A percentile compares a stretch with the other conserved stretches of the same genome.
Conservation (phyloP, 2,888 invertebrate species). For the Drosophila tripunctata region DNA sequence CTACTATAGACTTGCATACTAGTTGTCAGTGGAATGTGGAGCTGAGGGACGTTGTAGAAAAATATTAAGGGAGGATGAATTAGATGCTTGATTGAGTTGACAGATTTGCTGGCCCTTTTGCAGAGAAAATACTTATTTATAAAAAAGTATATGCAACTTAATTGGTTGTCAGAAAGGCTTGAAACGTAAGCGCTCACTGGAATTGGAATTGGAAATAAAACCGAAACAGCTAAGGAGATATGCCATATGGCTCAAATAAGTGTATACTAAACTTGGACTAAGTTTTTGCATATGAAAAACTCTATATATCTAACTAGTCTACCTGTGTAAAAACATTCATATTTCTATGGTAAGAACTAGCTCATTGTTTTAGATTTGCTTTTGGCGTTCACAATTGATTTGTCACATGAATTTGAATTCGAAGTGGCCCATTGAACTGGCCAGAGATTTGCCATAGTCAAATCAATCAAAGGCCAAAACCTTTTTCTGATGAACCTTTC, state of each 20-base stretch:
- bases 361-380: not conserved
- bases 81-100: conserved; percentile 50
- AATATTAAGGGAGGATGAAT: not conserved
- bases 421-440: conserved; percentile 63
- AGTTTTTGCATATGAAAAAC: too few relatives aligned
- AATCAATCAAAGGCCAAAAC: conserved; percentile 69
- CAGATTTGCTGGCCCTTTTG: conserved; percentile 34
- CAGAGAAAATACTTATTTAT: conserved; percentile 27
- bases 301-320: too few relatives aligned
- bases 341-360: not conserved
- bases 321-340: too few relatives aligned
- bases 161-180: conserved; percentile 38
- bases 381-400: conserved; percentile 79
- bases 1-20: not conserved
- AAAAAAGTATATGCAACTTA: conserved; percentile 14
- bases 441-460: conserved; percentile 71
- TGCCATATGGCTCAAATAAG: too few relatives aligned
- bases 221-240: not conserved
- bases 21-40: not conserved
- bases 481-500: not conserved
- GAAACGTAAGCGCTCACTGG: conserved; percentile 24
- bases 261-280: too few relatives aligned
- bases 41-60: not conserved
- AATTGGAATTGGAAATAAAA: not conserved
- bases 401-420: conserved; percentile 77